These are phyloP conservation scores for Cynaeus angustus DNA, from an alignment of 2,888 invertebrate genomes.

Conservation along the genomic window DNA sequence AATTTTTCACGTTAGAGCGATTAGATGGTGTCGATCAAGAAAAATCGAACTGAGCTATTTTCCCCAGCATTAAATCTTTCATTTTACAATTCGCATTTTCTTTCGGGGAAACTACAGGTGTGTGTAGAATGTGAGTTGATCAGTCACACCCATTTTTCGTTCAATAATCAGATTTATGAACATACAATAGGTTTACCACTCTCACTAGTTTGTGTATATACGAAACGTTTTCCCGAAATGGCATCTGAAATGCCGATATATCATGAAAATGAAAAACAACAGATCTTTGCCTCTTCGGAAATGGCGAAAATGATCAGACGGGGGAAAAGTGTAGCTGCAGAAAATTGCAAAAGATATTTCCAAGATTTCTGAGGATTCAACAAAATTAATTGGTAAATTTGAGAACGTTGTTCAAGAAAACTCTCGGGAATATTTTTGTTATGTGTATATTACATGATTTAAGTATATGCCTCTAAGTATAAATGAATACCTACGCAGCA, in stretches of 20 bases:
- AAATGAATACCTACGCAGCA: slow-evolving; percentile 11
- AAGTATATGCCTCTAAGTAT: not conserved
- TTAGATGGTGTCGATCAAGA: slow-evolving; percentile 17
- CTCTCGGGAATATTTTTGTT: too few relatives aligned
- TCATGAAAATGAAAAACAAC: slow-evolving; percentile 36
- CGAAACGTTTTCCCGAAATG: slow-evolving; percentile 16
- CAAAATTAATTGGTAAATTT: too few relatives aligned
- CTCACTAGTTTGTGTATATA: slow-evolving; percentile 19
- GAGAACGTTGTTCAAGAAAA: too few relatives aligned
- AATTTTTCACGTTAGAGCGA: slow-evolving; percentile 32
- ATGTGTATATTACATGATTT: too few relatives aligned
- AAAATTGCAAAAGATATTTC: too few relatives aligned
- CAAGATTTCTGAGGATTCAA: too few relatives aligned
- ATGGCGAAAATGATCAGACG: too few relatives aligned
- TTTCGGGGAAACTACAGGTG: slow-evolving; percentile 1
- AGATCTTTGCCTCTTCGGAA: slow-evolving; percentile 17
- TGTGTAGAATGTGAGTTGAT: slow-evolving; percentile 11
- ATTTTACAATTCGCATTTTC: not conserved
- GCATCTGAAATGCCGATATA: slow-evolving; percentile 29
- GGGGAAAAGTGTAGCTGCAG: too few relatives aligned
- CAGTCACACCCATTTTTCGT: slow-evolving; percentile 7
- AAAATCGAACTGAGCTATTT: not conserved
- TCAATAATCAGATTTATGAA: slow-evolving; percentile 24
- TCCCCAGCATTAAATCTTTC: too few relatives aligned
- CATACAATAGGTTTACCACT: slow-evolving; percentile 18